phyloP scores from a whole-genome alignment of 1,140 invertebrate species.

The Hyphantria cunea region DNA sequence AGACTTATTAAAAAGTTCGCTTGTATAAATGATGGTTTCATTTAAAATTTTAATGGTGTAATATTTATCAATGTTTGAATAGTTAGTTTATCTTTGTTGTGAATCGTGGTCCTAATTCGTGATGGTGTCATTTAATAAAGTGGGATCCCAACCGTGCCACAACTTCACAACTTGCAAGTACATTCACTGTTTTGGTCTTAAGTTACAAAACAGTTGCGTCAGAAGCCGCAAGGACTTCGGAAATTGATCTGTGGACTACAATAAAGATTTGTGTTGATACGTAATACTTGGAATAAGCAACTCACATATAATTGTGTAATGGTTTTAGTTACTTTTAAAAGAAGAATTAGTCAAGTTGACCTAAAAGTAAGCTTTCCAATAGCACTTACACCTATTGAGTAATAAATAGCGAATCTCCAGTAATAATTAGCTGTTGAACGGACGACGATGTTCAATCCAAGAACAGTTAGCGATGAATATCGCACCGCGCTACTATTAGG shows the following conservation, averaged over 20 bases:
- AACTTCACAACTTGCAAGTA: conserved; percentile 49
- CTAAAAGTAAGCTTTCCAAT: conserved; percentile 27
- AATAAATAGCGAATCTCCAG: conserved; percentile 37
- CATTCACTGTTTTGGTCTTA: conserved; percentile 53
- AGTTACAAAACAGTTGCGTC: conserved; percentile 60
- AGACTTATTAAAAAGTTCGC: no score
- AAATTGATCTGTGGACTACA: conserved; percentile 29
- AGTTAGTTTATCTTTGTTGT: conserved; percentile 45
- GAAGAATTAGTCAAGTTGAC: background rate
- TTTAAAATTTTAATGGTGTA: conserved; percentile 18
- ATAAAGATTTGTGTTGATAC: conserved; percentile 10
- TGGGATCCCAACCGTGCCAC: conserved; percentile 51
- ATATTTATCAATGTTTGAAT: conserved; percentile 22
- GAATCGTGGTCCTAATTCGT: conserved; percentile 68
- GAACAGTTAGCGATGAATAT: conserved; percentile 60
- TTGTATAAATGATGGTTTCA: conserved; percentile 5
- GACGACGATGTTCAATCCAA: conserved; percentile 45
- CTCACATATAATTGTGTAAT: background rate
- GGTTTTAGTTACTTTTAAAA: conserved; percentile 7
- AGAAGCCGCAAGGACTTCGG: conserved; percentile 34
- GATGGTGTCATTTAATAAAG: conserved; percentile 66
- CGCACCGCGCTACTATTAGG: conserved; percentile 52
- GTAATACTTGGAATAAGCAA: no score
- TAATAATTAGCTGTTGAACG: conserved; percentile 45
- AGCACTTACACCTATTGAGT: conserved; percentile 19